Evolutionary conservation across 35 echinoderm and acorn worm species (phyloP).

Genomic region (Heliocidaris erythrogramma): DNA sequence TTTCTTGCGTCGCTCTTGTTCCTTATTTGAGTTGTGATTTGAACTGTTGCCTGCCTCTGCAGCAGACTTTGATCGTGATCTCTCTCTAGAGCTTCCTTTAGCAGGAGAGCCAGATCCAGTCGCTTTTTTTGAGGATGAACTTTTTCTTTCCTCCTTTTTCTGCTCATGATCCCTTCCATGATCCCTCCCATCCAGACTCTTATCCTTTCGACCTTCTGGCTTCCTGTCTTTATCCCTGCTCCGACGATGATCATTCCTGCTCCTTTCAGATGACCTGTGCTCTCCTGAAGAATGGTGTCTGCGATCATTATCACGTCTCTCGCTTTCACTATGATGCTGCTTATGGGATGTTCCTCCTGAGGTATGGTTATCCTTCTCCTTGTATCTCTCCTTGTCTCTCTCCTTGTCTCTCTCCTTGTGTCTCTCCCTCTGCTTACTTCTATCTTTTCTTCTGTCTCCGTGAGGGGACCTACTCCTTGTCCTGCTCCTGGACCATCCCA

Average conservation of each 20-base stretch:
- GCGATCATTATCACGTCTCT: neutral
- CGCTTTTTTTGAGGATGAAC: neutral
- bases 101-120: neutral
- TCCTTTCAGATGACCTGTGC: neutral
- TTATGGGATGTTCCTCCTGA: neutral
- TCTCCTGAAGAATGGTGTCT: slow-evolving; percentile 36
- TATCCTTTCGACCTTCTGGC: neutral
- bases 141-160: neutral
- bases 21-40: neutral
- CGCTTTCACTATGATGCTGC: neutral
- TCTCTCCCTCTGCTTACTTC: neutral
- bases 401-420: neutral
- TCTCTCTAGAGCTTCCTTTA: neutral
- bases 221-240: neutral
- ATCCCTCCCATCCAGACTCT: neutral
- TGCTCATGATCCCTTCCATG: neutral
- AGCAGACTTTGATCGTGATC: slow-evolving; percentile 27
- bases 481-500: slow-evolving; percentile 22
- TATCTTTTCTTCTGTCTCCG: neutral
- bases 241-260: neutral
- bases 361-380: neutral
- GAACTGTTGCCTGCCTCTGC: neutral
- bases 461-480: slow-evolving; percentile 49
- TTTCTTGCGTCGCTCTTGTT: neutral
- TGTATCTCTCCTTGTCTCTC: neutral